Base-by-base conservation (phyloP, 2,888 invertebrate genomes). In the Pseudococcus longispinus region DNA sequence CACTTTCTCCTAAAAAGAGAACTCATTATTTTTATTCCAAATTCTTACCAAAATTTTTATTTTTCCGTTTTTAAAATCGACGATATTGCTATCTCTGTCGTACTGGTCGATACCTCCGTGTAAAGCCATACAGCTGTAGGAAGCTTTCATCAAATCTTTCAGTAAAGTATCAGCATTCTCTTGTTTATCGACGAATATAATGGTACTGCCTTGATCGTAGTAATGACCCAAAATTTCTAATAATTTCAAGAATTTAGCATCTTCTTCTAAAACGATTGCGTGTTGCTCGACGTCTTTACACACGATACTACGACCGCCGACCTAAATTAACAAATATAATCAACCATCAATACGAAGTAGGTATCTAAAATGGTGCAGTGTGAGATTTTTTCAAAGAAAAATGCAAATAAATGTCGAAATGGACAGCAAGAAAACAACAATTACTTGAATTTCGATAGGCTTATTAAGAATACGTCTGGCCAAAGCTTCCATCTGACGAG, bases 91-190 rank as follows among this genome's bases (percentile, higher is more conserved):
- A 92, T 99, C 99, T 89, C 99, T 93, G 92, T 99, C 99, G 91
- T 98, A 98, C 92, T 99, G 99, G 92, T 99, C 99, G 90, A 99
- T 98, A 89, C 98, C 99, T 88, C 99, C 99, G 90, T 99, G 99
- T 84, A 99, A 93, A 87, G 98, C 97, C 95, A 99, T 95, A 90
- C 98, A 99, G 18, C 96, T 95, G 91, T 99, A 99, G 0, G 97
- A 96, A 0, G 97, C 97, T 91, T 96, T 97, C 96, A 99, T 96
- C 1, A 99, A 93, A 90, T 98, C 98, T 90, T 97, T 97, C 74
- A 98, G 92, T 26, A 98, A 91, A 42, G 96, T 96, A 90, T 98
- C 98, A 0, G 98, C 98, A 90, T 97, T 96, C 91, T 99, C 99
- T 91, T 99, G 99, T 90, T 98, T 98, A 90, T 99, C 99, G 13